Evolutionary conservation across 2,113 vertebrate species (phyloP).

Genomic region (Asarcornis scutulata): DNA sequence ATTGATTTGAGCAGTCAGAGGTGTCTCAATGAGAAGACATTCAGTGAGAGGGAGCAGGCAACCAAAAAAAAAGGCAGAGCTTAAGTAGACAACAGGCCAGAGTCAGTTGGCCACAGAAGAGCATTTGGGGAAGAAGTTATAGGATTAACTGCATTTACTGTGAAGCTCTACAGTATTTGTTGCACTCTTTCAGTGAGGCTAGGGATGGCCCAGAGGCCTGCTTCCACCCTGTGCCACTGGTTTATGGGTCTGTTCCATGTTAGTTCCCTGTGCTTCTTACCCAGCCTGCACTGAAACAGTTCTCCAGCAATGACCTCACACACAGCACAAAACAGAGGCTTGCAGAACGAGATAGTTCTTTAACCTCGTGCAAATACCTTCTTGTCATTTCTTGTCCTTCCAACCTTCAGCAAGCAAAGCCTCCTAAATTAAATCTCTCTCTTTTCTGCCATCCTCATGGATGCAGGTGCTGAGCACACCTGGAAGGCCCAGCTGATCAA

Average conservation of each 20-base stretch:
- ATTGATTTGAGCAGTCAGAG: not conserved
- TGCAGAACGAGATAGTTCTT: slow-evolving; percentile 67
- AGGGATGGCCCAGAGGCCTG: not conserved
- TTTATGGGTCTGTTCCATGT: not conserved
- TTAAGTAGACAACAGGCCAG: not conserved
- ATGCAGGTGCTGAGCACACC: too few species aligned
- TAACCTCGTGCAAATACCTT: not conserved
- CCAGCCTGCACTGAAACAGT: not conserved
- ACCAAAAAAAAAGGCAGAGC: not conserved
- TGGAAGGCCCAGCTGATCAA: too few species aligned
- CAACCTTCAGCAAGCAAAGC: not conserved
- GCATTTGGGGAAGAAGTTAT: not conserved
- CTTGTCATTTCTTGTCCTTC: not conserved
- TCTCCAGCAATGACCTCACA: slow-evolving; percentile 56
- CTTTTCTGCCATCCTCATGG: not conserved
- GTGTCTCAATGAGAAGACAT: not conserved
- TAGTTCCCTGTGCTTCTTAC: slow-evolving; percentile 47
- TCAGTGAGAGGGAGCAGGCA: not conserved
- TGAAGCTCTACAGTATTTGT: not conserved
- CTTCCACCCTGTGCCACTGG: not conserved
- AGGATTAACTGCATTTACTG: not conserved
- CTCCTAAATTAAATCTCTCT: not conserved
- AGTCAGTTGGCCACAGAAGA: not conserved
- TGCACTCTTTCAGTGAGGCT: not conserved
- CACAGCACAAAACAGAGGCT: slow-evolving; percentile 68